These are phyloP conservation scores for Pasiphila rectangulata DNA, from an alignment of 2,888 invertebrate species.

Conservation along the genomic window DNA sequence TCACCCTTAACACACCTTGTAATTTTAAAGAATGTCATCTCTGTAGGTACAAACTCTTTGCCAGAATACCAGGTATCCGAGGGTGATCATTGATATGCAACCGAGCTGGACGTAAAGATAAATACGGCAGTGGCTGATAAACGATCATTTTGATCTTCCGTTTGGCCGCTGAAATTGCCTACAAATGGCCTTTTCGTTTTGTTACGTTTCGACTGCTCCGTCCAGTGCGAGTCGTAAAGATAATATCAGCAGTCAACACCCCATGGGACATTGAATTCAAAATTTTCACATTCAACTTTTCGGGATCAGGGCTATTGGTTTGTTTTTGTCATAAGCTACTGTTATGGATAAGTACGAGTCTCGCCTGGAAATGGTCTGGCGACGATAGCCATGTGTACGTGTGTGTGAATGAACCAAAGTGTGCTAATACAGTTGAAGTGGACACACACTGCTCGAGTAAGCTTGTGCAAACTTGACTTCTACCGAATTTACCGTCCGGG, in stretches of 20 bases:
- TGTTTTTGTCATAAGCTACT: no score
- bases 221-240: constrained; percentile 11
- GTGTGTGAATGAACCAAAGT: no score
- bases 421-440: no score
- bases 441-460: no score
- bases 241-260: constrained; percentile 10
- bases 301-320: no score
- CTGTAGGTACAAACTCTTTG: constrained; percentile 4
- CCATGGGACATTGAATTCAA: constrained; percentile 7
- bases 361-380: no score
- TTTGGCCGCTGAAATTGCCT: constrained; percentile 12
- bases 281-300: neutral
- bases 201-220: constrained; percentile 6
- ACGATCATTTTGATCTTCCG: constrained; percentile 25
- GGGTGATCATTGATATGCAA: constrained; percentile 27
- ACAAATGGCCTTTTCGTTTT: constrained; percentile 13
- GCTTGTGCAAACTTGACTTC: no score
- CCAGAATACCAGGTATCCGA: constrained; percentile 15
- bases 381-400: no score
- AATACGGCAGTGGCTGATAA: constrained; percentile 26
- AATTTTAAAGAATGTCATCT: neutral
- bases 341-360: no score
- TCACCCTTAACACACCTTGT: no score
- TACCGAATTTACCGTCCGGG: no score
- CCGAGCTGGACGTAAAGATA: constrained; percentile 24